A percentile compares a stretch with the other conserved stretches of the same genome.
These are phyloP conservation scores for Mesembrinibis cayennensis DNA, from an alignment of 2,113 vertebrate genomes.

Conservation along the genomic window DNA sequence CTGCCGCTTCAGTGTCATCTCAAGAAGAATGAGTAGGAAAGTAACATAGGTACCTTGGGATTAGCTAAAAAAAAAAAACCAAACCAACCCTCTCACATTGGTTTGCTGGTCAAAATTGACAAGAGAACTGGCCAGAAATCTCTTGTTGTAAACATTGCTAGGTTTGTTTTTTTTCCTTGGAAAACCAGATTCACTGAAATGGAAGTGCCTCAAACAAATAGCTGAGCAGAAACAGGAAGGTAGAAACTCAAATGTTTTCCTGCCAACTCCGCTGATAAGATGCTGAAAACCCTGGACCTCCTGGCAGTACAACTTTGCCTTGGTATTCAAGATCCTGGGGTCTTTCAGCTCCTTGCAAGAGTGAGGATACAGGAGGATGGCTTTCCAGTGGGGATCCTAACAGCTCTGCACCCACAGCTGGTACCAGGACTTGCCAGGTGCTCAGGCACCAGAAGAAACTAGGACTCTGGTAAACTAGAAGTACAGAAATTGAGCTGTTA, in stretches of 20 bases:
- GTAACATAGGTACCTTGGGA: background rate
- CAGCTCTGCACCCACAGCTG: background rate
- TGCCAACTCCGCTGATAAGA: background rate
- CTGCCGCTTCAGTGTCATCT: background rate
- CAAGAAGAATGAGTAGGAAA: background rate
- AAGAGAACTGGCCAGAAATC: background rate
- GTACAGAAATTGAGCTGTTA: background rate
- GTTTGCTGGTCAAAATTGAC: background rate
- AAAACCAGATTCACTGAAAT: background rate
- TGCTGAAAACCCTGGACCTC: background rate
- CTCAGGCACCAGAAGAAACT: background rate
- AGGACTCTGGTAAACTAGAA: background rate
- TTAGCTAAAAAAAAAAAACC: background rate
- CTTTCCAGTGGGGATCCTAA: background rate
- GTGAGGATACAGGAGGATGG: background rate
- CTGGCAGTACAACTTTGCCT: background rate
- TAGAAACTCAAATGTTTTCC: background rate
- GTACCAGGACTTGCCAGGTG: background rate
- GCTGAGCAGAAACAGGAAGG: background rate
- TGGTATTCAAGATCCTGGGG: background rate
- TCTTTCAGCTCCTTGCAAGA: background rate
- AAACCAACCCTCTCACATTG: background rate
- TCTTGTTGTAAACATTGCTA: background rate
- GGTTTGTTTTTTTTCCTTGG: background rate
- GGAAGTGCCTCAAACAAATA: background rate